Base-by-base conservation (phyloP, 2,113 vertebrate genomes). In the Tragulus kanchil region DNA sequence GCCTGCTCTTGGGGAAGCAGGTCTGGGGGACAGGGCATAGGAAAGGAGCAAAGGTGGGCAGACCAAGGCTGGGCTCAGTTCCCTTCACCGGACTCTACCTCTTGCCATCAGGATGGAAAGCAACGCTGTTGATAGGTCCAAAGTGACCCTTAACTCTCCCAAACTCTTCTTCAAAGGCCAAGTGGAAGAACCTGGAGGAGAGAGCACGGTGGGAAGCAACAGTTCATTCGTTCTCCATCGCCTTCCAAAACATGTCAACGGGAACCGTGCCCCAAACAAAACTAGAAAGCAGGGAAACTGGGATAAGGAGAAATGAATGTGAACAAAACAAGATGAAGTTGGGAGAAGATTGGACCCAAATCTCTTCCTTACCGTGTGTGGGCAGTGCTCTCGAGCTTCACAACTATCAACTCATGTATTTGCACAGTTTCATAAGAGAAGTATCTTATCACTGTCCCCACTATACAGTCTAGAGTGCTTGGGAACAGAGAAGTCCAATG, bases 131-230 rank as follows among this genome's bases (percentile, higher is more conserved):
- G 95, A 99, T 99, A 0, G 99, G 99, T 23, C 99, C 99, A 0
- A 99, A 99, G 97, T 99, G 99, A 58, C 99, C 99, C 95, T 99
- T 99, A 89, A 99, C 99, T 97, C 99, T 99, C 52, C 99, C 99
- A 97, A 99, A 99, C 98, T 99, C 99, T 95, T 99, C 99, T 97
- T 99, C 99, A 95, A 99, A 99, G 26, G 99, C 99, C 93, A 99
- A 99, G 81, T 99, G 99, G 98, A 99, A 99, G 97, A 99, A 99
- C 98, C 99, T 99, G 92, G 77, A 67, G 88, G 28, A 50, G 31
- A 52, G 25, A 14, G 36, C 56, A 13, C 79, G 54, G 61, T 7
- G 3, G 71, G 58, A 73, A 67, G n/a, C 52, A 26, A 88, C 21
- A 71, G 61, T 83, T 52, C 65, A 56, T 64, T 90, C 28, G 86